Conservation (phyloP, 2,888 invertebrate species). For the Cryptophagus acutangulus region DNA sequence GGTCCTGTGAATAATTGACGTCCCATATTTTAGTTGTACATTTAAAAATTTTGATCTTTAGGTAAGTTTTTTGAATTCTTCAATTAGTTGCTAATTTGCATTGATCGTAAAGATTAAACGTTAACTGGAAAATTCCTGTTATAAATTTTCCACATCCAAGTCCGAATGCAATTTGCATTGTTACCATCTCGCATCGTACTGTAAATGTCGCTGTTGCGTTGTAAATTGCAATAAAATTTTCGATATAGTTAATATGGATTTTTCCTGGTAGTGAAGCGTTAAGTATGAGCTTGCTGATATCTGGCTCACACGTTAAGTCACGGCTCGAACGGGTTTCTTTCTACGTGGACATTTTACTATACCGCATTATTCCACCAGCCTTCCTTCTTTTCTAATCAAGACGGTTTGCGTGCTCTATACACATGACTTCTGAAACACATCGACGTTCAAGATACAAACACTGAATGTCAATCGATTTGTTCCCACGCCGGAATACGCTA, state of each 20-base stretch:
- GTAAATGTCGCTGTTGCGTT: too few relatives aligned
- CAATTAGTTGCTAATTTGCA: too few relatives aligned
- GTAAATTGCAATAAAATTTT: slow-evolving; percentile 17
- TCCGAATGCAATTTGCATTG: too few relatives aligned
- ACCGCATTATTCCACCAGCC: background rate
- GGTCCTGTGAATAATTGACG: too few relatives aligned
- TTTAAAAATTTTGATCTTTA: too few relatives aligned
- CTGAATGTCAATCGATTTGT: slow-evolving; percentile 29
- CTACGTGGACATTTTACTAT: slow-evolving; percentile 2
- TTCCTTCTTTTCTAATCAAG: slow-evolving; percentile 19
- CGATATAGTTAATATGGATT: slow-evolving; percentile 13
- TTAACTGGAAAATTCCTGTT: too few relatives aligned
- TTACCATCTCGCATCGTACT: too few relatives aligned
- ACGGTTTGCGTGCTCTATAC: slow-evolving; percentile 24
- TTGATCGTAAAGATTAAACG: too few relatives aligned
- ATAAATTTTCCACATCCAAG: too few relatives aligned
- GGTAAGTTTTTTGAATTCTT: too few relatives aligned
- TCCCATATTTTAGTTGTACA: too few relatives aligned
- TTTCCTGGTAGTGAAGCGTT: slow-evolving; percentile 10
- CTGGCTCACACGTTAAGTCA: slow-evolving; percentile 24
- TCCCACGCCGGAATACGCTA: slow-evolving; percentile 31
- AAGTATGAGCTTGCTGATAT: slow-evolving; percentile 10
- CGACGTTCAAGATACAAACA: slow-evolving; percentile 16
- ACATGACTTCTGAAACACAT: slow-evolving; percentile 19
- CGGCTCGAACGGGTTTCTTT: slow-evolving; percentile 11